phyloP scores from a whole-genome alignment of 2,888 invertebrate species.

The Latheticus oryzae region DNA sequence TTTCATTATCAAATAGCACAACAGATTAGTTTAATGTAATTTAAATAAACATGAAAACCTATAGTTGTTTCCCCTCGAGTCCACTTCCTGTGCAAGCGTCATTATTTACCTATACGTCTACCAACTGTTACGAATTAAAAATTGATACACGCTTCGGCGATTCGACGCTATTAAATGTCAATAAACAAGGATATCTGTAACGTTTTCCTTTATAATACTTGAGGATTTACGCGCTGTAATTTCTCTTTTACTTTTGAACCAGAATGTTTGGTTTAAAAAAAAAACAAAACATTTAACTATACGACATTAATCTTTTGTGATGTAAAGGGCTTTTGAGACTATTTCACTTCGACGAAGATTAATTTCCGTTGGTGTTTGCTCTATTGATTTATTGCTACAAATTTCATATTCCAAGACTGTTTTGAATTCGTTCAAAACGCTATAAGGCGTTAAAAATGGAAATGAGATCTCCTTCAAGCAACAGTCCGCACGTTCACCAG shows the following conservation, averaged over 20 bases:
- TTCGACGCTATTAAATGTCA: constrained; percentile 15
- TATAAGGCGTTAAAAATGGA: too few species aligned
- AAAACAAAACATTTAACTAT: too few species aligned
- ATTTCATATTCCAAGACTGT: too few species aligned
- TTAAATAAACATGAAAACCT: constrained; percentile 32
- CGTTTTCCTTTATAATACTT: background rate
- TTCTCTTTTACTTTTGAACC: background rate
- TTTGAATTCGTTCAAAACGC: too few species aligned
- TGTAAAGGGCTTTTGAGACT: background rate
- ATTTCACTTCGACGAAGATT: constrained; percentile 1
- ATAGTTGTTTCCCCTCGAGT: constrained; percentile 29
- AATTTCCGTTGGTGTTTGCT: background rate
- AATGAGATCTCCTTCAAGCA: too few species aligned
- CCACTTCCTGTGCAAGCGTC: constrained; percentile 33
- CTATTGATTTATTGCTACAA: background rate
- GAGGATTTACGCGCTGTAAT: background rate
- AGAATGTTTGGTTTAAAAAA: too few species aligned
- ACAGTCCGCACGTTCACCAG: too few species aligned
- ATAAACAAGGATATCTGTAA: constrained; percentile 2
- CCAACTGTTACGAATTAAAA: constrained; percentile 39
- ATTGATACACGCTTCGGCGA: constrained; percentile 22
- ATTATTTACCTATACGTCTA: constrained; percentile 27
- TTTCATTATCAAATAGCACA: too few species aligned
- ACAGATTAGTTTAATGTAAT: too few species aligned
- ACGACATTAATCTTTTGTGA: background rate